phyloP scores from a whole-genome alignment of 2,888 invertebrate species.

The Cataglyphis rosenhaueri region DNA sequence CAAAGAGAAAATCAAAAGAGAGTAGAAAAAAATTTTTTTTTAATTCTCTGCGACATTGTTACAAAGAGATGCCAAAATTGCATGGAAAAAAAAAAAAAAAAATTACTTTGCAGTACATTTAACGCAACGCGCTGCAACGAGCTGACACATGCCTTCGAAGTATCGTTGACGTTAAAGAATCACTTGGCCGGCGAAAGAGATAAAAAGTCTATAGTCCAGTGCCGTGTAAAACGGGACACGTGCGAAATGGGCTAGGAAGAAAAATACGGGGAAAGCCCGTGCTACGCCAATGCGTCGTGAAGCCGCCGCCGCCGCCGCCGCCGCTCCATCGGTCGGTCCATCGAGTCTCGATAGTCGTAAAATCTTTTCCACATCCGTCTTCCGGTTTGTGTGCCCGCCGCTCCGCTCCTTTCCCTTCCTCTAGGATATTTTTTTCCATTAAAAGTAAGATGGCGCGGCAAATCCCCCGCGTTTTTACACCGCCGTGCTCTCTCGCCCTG shows the following conservation, averaged over 20 bases:
- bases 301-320: not conserved
- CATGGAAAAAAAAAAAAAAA: constrained; percentile 24
- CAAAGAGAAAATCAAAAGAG: not conserved
- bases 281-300: constrained; percentile 64
- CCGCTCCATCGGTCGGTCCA: constrained; percentile 57
- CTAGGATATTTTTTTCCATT: constrained; percentile 55
- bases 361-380: constrained; percentile 63
- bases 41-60: not conserved
- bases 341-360: constrained; percentile 62
- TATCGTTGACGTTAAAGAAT: constrained; percentile 54
- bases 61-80: constrained; percentile 3
- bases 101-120: constrained; percentile 15
- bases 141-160: constrained; percentile 36
- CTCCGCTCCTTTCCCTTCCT: constrained; percentile 10
- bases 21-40: not conserved
- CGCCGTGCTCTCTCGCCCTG: constrained; percentile 7
- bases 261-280: constrained; percentile 41
- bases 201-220: constrained; percentile 26
- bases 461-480: constrained; percentile 48
- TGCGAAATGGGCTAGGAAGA: constrained; percentile 29
- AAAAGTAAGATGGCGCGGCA: constrained; percentile 56
- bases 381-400: constrained; percentile 51
- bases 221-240: constrained; percentile 28
- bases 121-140: constrained; percentile 27
- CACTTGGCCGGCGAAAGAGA: constrained; percentile 41